phyloP scores from a whole-genome alignment of 1,140 invertebrate species.

The Heliconius nattereri region DNA sequence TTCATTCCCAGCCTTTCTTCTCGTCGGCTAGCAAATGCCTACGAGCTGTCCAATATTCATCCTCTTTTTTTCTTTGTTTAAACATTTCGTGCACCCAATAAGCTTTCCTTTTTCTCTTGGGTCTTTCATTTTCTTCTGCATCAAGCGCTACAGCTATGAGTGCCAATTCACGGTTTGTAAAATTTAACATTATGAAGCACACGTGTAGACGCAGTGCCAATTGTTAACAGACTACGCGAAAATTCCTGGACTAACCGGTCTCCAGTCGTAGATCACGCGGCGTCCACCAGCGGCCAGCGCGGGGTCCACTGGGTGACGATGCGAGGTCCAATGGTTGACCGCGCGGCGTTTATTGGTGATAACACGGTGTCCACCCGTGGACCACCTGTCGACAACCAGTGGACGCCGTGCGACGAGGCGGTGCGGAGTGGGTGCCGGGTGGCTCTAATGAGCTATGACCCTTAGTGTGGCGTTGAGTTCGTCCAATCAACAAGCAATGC shows the following conservation, averaged over 20 bases:
- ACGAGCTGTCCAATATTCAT: constrained; percentile 27
- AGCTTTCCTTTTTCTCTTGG: constrained; percentile 20
- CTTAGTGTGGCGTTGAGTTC: too few species aligned
- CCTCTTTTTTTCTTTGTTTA: constrained; percentile 29
- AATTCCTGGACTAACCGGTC: constrained; percentile 25
- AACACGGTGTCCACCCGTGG: constrained; percentile 18
- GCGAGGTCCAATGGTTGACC: constrained; percentile 12
- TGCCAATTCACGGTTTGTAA: constrained; percentile 29
- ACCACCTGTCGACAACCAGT: too few species aligned
- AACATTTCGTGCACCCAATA: constrained; percentile 23
- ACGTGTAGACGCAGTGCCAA: constrained; percentile 27
- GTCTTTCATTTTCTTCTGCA: constrained; percentile 26
- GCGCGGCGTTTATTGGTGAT: constrained; percentile 22
- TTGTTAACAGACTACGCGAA: constrained; percentile 23
- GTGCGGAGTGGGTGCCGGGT: too few species aligned
- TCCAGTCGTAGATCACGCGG: constrained; percentile 19
- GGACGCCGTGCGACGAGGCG: too few species aligned
- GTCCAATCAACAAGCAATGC: too few species aligned
- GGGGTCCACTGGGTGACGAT: constrained; percentile 26
- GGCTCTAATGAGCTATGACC: too few species aligned
- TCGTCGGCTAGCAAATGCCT: constrained; percentile 43
- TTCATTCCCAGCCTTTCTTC: too few species aligned
- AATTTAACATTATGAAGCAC: constrained; percentile 27
- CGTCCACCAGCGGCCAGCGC: constrained; percentile 12
- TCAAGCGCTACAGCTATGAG: constrained; percentile 28